Evolutionary conservation across 23 tunicate genomes (phyloP), one percentile per base, ranked within the genome.

Genomic region (Styela plicata): DNA sequence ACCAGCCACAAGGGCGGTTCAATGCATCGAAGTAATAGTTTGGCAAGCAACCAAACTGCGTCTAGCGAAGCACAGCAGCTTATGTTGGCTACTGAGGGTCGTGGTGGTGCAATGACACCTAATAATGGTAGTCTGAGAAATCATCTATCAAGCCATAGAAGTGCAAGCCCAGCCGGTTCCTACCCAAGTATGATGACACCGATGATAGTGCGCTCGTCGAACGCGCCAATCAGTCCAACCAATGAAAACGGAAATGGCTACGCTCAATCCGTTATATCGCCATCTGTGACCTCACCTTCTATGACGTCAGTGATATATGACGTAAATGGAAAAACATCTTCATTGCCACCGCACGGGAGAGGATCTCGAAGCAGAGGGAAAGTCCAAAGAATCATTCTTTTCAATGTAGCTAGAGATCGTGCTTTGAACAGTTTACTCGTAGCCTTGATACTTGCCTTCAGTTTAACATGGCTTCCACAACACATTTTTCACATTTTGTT

Each of bases 281-380:
- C 94, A 3, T 89, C 94, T 0, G 34, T 91, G 10, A 74, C 97
- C 2, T 82, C 87, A 32, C 83, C 84, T 23, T 86, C 90, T 17
- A 89, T 89, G 36, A 78, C 80, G 52, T 86, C 90, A 2, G 80
- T 74, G 1, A 20, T 83, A 0, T 86, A 83, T 44, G 81, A 76
- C 33, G 81, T 44, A 16, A 91, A 86, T 53, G 66, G 74, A 34
- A 88, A 88, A 25, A 82, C 53, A 61, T 24, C 87, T 0, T 91
- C 97, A 10, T 81, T 91, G 52, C 97, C 97, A 18, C 97, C 97
- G 24, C 97, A 91, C 79, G 97, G 97, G 52, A 65, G 89, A 63
- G 78, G 89, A 66, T 80, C 57, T 18, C 34, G 80, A 3, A 68
- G 84, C 32, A 84, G 90, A 0, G 76, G 96, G 34, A 74, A 84